Base-by-base conservation (phyloP, 2,113 vertebrate species). In the Calyptomena viridis region DNA sequence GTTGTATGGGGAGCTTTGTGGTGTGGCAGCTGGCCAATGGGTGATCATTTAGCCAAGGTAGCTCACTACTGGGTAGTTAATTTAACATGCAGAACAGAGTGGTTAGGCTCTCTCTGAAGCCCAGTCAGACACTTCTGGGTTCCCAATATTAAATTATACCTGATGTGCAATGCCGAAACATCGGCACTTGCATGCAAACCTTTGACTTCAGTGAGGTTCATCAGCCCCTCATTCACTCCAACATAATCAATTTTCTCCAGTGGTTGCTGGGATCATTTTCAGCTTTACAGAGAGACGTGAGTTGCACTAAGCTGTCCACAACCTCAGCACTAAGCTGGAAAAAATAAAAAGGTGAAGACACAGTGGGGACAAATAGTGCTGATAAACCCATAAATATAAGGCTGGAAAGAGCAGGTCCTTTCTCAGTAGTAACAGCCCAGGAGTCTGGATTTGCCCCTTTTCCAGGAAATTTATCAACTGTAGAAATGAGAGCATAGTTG, bases 21-120 rank as follows among this genome's bases (percentile, higher is more conserved):
- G 98, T 89, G 42, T 98, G 98, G 98, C 98, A 96, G 66, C 28
- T 55, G 76, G 98, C 98, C 98, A 98, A 88, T 0, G 30, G 79
- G 90, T 66, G 91, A 96, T 97, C 96, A 72, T 97, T 97, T 90
- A 97, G 94, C 84, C 33, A 30, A 67, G 68, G 96, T 69, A 96
- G 89, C 91, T 95, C 62, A 53, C 97, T 90, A 56, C 73, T 63
- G 81, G 95, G 93, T 94, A 94, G 95, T 96, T 96, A 94, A 95
- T 96, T 96, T 97, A 96, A 97, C 95, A 76, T 62, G 64, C 93
- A 95, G 96, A 97, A 90, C 78, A 81, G 93, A 96, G 90, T 78
- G 49, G 66, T 37, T 24, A 97, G 89, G 62, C 80, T 93, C 84
- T 94, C 92, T 97, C 96, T 71, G 59, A 97, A 97, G 90, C 87